Evolutionary conservation across 2,888 invertebrate species (phyloP).

Genomic region (Ophonus ardosiacus): DNA sequence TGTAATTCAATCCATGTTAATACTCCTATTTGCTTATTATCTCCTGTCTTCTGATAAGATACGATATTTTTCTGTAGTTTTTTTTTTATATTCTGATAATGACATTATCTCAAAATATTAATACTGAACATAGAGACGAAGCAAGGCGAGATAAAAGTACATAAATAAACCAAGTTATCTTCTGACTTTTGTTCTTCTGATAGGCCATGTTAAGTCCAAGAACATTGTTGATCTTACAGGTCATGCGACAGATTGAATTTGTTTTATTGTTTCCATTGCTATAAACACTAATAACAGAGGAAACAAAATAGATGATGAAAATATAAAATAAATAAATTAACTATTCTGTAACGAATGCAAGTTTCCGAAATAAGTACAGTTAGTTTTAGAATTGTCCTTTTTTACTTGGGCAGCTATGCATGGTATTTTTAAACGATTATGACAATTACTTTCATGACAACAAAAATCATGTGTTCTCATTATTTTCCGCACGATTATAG

Average conservation of each 20-base stretch:
- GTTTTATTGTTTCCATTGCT: constrained; percentile 12
- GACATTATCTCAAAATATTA: constrained; percentile 21
- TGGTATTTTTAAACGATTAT: too few species aligned
- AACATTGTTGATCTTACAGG: constrained; percentile 38
- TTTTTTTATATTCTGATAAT: constrained; percentile 32
- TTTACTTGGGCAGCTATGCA: too few species aligned
- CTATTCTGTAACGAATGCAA: too few species aligned
- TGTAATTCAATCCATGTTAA: constrained; percentile 28
- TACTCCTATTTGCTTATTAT: constrained; percentile 23
- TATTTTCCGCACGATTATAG: too few species aligned
- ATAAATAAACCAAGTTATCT: constrained; percentile 46
- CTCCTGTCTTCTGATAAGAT: constrained; percentile 26
- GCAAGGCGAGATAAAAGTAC: constrained; percentile 33
- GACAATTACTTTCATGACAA: too few species aligned
- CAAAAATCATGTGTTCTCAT: too few species aligned
- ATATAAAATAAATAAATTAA: too few species aligned
- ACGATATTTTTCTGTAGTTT: constrained; percentile 8
- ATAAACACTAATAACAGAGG: not conserved
- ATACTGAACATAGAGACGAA: constrained; percentile 16
- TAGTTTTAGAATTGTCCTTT: too few species aligned
- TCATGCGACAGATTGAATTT: constrained; percentile 10
- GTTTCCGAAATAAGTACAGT: too few species aligned
- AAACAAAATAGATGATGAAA: not conserved
- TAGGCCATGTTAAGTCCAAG: constrained; percentile 26
- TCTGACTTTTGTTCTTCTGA: constrained; percentile 42